phyloP scores from a whole-genome alignment of 2,797 vertebrate species.

The Bovichtus variegatus region DNA sequence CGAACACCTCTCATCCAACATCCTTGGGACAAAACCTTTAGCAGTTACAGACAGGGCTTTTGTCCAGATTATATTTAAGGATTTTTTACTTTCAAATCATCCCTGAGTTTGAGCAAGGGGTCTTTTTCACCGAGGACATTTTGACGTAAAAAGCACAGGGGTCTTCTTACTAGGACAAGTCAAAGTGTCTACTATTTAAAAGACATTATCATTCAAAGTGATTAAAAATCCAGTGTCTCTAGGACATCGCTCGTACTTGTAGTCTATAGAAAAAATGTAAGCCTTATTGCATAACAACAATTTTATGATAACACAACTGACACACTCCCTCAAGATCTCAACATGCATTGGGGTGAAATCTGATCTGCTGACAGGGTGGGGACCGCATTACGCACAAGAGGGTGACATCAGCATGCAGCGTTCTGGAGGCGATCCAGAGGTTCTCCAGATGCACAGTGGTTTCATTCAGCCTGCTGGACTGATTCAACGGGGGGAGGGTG shows the following conservation, averaged over 20 bases:
- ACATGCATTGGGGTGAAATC: constrained; percentile 45
- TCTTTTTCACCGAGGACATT: background rate
- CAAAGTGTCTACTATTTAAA: background rate
- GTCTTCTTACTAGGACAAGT: background rate
- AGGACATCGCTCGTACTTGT: background rate
- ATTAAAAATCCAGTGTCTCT: background rate
- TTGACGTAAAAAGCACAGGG: constrained; percentile 1
- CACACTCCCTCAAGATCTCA: constrained; percentile 13
- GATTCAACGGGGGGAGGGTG: constrained; percentile 41
- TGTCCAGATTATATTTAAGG: background rate
- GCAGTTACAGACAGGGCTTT: background rate
- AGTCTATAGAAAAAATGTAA: background rate
- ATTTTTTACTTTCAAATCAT: background rate
- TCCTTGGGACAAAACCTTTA: background rate
- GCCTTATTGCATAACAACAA: background rate
- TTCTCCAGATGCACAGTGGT: constrained; percentile 76
- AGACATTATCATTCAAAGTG: background rate
- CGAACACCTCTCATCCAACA: background rate
- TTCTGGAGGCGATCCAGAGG: constrained; percentile 73
- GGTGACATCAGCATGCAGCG: constrained; percentile 77
- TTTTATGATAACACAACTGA: background rate
- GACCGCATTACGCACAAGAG: constrained; percentile 58
- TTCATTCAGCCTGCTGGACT: constrained; percentile 63
- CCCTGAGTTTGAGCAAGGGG: background rate
- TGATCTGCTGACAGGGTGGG: constrained; percentile 69